These are phyloP conservation scores for Himalopsyche kuldschensis DNA, from an alignment of 2,888 invertebrate genomes.

Conservation along the genomic window DNA sequence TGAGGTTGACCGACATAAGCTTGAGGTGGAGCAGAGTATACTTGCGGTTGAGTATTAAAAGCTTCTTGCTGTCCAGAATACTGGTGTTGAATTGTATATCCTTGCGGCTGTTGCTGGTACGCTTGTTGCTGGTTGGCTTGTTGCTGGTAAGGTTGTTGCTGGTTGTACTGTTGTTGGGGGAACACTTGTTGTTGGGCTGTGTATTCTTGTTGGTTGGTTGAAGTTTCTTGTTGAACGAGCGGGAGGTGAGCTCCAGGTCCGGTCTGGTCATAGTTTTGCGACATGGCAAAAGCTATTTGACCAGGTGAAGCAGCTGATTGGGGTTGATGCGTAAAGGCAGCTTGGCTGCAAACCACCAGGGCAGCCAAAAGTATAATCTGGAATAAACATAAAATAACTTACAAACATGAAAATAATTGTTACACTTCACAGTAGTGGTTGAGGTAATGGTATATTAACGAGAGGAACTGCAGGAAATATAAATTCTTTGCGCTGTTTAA, in stretches of 20 bases:
- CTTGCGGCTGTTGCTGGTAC: not conserved
- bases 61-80: not conserved
- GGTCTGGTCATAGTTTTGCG: conserved; percentile 56
- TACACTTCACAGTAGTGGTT: not conserved
- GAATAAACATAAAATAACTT: not conserved
- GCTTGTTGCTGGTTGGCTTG: not conserved
- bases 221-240: conserved; percentile 49
- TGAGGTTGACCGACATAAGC: not conserved
- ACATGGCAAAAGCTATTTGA: conserved; percentile 52
- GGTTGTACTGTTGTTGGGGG: not conserved
- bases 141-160: not conserved
- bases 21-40: not conserved
- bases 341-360: conserved; percentile 6
- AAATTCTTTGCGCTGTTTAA: too few species aligned
- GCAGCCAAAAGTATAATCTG: conserved; percentile 29
- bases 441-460: not conserved
- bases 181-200: not conserved
- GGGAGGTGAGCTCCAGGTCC: conserved; percentile 52
- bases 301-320: conserved; percentile 50
- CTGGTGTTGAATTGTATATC: not conserved
- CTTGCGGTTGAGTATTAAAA: not conserved
- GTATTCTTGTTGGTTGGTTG: conserved; percentile 45
- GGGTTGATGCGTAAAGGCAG: conserved; percentile 8
- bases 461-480: too few species aligned
- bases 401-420: not conserved